Percentiles rank a stretch among this genome's conserved stretches.
Conservation (phyloP, 2,888 invertebrate genomes). For the Sesamia inferens region DNA sequence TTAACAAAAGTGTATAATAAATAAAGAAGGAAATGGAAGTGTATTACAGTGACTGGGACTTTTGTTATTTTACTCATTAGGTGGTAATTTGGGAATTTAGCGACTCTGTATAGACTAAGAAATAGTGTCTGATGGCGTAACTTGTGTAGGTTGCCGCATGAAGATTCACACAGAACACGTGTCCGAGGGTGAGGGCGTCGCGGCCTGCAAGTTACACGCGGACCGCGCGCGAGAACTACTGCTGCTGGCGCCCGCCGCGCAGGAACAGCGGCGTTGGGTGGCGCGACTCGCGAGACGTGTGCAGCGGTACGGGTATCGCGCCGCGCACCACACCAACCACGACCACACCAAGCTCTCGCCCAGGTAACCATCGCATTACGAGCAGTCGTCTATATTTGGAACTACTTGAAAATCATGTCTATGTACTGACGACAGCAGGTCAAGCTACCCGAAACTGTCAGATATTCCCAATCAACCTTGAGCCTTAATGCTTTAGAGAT, state of each 20-base stretch:
- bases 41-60: too few relatives aligned
- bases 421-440: neutral
- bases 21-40: too few relatives aligned
- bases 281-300: slow-evolving; percentile 90
- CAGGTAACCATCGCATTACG: slow-evolving; percentile 80
- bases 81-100: neutral
- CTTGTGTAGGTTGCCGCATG: slow-evolving; percentile 95
- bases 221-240: slow-evolving; percentile 99
- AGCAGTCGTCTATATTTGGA: neutral
- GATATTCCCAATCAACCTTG: too few relatives aligned
- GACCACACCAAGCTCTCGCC: slow-evolving; percentile 81
- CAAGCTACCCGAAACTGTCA: too few relatives aligned
- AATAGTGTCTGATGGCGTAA: neutral
- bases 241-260: slow-evolving; percentile 94
- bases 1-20: too few relatives aligned
- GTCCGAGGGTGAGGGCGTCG: slow-evolving; percentile 94
- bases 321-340: slow-evolving; percentile 92
- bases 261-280: slow-evolving; percentile 92
- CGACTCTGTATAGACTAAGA: neutral
- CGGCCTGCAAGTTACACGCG: slow-evolving; percentile 98
- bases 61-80: neutral
- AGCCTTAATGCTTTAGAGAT: too few relatives aligned
- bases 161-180: slow-evolving; percentile 99
- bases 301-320: slow-evolving; percentile 98
- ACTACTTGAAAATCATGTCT: neutral